These are phyloP conservation scores for Hetaerina americana DNA, from an alignment of 1,140 invertebrate genomes.

Conservation along the genomic window DNA sequence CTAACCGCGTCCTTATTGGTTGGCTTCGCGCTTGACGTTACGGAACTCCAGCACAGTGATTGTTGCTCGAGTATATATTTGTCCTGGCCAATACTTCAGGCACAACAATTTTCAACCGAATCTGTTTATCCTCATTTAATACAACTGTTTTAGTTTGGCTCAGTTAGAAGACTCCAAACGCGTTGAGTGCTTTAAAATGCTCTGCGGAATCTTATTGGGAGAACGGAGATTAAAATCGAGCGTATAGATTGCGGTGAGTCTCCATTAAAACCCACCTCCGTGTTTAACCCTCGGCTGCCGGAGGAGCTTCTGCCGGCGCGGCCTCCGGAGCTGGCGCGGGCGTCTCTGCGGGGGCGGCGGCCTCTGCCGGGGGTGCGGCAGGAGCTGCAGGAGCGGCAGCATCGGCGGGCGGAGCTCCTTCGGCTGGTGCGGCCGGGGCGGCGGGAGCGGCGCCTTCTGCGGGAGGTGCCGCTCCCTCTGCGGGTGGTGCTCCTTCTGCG, in stretches of 20 bases:
- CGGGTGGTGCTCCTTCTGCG: slow-evolving; percentile 5
- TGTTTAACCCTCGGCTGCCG: slow-evolving; percentile 13
- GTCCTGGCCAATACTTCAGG: too few species aligned
- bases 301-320: slow-evolving; percentile 21
- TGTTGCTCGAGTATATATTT: too few species aligned
- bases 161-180: too few species aligned
- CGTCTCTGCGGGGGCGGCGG: neutral
- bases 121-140: too few species aligned
- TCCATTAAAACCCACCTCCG: neutral
- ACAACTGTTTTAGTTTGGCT: too few species aligned
- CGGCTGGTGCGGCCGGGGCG: slow-evolving; percentile 17
- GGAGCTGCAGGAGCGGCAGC: slow-evolving; percentile 21
- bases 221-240: neutral
- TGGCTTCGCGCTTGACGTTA: too few species aligned
- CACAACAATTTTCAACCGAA: neutral
- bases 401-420: slow-evolving; percentile 14
- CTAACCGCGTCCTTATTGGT: too few species aligned
- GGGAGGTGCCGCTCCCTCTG: slow-evolving; percentile 19
- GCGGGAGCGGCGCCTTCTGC: neutral
- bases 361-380: slow-evolving; percentile 20
- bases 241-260: neutral
- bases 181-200: too few species aligned
- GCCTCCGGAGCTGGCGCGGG: slow-evolving; percentile 14
- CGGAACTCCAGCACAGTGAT: too few species aligned
- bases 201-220: neutral